phyloP scores from a whole-genome alignment of 2,888 invertebrate species.

The Augiades crinisus region DNA sequence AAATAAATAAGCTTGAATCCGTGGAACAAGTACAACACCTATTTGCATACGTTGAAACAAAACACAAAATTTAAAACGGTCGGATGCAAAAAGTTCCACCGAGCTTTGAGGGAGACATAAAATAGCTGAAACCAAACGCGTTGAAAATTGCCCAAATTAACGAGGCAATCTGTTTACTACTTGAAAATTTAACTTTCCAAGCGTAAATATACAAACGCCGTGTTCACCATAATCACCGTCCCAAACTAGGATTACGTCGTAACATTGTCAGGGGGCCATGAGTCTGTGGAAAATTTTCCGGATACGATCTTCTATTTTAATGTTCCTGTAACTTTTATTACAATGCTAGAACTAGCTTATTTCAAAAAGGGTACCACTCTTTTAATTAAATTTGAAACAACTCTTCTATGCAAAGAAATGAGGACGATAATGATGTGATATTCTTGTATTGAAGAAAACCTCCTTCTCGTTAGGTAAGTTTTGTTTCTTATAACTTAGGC shows the following conservation, averaged over 20 bases:
- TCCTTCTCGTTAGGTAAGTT: too few relatives aligned
- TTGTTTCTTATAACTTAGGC: too few relatives aligned
- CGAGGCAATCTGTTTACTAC: slow-evolving; percentile 28
- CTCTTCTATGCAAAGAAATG: too few relatives aligned
- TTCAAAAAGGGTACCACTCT: too few relatives aligned
- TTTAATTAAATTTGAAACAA: too few relatives aligned
- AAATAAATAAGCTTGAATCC: too few relatives aligned
- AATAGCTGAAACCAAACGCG: slow-evolving; percentile 24
- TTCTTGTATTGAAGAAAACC: too few relatives aligned
- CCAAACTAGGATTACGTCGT: slow-evolving; percentile 26
- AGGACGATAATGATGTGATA: too few relatives aligned
- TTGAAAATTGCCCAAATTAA: slow-evolving; percentile 28
- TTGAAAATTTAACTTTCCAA: slow-evolving; percentile 28
- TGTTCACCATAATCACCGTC: slow-evolving; percentile 27
- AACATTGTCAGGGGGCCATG: slow-evolving; percentile 6
- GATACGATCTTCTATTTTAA: neutral
- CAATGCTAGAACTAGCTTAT: too few relatives aligned
- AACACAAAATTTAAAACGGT: neutral
- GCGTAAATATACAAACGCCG: slow-evolving; percentile 28
- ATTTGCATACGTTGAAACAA: neutral
- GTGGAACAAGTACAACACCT: too few relatives aligned
- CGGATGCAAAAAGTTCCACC: slow-evolving; percentile 3
- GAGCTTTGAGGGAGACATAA: slow-evolving; percentile 12
- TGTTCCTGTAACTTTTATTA: too few relatives aligned
- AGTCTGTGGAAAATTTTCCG: neutral